Evolutionary conservation across 2,113 vertebrate species (phyloP).

Genomic region (Romanogobio albipinnatus): DNA sequence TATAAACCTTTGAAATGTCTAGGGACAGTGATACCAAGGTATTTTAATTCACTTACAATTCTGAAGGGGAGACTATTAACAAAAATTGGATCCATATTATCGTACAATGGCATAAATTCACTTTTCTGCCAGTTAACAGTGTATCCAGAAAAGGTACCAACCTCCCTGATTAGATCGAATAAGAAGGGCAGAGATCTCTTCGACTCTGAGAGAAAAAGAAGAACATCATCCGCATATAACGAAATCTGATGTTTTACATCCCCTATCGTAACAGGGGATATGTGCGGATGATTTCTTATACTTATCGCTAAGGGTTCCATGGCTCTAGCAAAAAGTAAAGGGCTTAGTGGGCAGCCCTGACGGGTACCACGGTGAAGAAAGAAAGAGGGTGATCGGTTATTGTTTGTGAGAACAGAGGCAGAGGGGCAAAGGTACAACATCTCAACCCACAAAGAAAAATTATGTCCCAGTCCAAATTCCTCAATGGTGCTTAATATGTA

Average conservation of each 20-base stretch:
- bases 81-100: background rate
- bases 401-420: too few relatives aligned
- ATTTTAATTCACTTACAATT: background rate
- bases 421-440: too few relatives aligned
- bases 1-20: background rate
- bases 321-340: background rate
- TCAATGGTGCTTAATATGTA: too few relatives aligned
- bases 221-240: background rate
- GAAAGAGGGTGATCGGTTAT: too few relatives aligned
- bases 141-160: background rate
- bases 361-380: too few relatives aligned
- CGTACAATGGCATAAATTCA: background rate
- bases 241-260: background rate
- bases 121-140: background rate
- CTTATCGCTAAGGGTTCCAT: slow-evolving; percentile 14
- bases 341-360: too few relatives aligned
- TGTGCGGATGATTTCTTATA: background rate
- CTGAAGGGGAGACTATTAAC: background rate
- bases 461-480: too few relatives aligned
- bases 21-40: background rate
- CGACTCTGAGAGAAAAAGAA: background rate
- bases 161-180: background rate
- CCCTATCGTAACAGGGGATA: background rate
- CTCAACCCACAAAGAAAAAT: too few relatives aligned
- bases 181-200: background rate